These are phyloP conservation scores for Hirtodrosophila alboralis DNA, from an alignment of 2,888 invertebrate genomes.

Conservation along the genomic window DNA sequence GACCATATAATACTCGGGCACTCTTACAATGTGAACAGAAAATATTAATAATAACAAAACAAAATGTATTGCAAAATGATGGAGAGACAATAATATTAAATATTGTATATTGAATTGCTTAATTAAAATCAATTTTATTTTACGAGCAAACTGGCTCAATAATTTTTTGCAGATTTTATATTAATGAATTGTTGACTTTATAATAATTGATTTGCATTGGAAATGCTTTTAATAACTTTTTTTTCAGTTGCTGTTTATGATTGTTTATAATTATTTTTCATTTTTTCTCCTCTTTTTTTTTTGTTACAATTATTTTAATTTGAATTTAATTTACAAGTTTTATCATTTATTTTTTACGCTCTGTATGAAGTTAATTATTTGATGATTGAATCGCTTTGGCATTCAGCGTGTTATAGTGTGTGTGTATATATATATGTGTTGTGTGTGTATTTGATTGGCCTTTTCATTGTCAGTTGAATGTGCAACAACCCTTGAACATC, in stretches of 20 bases:
- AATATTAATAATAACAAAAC: conserved; percentile 51
- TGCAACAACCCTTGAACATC: conserved; percentile 51
- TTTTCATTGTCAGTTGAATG: conserved; percentile 59
- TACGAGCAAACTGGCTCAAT: conserved; percentile 17
- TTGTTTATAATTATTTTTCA: conserved; percentile 5
- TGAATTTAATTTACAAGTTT: conserved; percentile 38
- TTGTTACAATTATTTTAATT: conserved; percentile 47
- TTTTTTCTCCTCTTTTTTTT: conserved; percentile 10
- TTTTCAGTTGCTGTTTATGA: conserved; percentile 12
- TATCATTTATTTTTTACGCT: conserved; percentile 17
- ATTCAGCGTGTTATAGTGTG: conserved; percentile 18
- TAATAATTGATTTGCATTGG: conserved; percentile 33
- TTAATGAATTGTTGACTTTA: conserved; percentile 7
- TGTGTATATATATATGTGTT: conserved; percentile 9
- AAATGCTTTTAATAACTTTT: conserved; percentile 23
- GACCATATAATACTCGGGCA: conserved; percentile 23
- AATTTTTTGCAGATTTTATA: conserved; percentile 17
- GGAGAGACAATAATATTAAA: conserved; percentile 1
- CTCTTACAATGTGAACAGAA: not conserved
- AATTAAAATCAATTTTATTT: conserved; percentile 55
- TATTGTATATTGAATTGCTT: conserved; percentile 50
- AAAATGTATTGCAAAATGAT: conserved; percentile 35
- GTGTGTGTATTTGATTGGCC: conserved; percentile 20
- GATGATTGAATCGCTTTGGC: conserved; percentile 41
- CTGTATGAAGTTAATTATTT: conserved; percentile 20